Conservation (phyloP, 2,113 vertebrate species). For the Phoenicopterus ruber region DNA sequence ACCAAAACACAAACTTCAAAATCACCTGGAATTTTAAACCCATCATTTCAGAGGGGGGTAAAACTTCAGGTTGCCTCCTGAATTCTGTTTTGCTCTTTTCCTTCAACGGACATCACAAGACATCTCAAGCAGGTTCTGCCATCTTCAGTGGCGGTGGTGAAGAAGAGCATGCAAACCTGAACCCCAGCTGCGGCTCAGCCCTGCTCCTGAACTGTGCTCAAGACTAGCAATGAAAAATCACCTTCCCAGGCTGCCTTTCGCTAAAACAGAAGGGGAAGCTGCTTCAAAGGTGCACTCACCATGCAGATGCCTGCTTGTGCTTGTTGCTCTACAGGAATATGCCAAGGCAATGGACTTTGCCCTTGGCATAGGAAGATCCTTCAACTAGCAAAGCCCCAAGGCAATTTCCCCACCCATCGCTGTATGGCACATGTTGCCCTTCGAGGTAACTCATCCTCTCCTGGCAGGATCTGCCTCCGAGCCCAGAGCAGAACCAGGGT, state of each 20-base stretch:
- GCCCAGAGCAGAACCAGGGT: neutral
- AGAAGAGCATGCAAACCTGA: neutral
- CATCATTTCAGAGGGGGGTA: neutral
- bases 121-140: neutral
- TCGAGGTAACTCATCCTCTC: neutral
- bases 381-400: neutral
- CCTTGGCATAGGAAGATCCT: neutral
- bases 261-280: neutral
- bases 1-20: neutral
- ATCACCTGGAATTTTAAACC: neutral
- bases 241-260: neutral
- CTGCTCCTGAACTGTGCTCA: neutral
- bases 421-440: neutral
- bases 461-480: neutral
- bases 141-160: neutral
- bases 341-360: neutral
- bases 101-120: accelerated
- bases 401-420: neutral
- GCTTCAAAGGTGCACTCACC: neutral
- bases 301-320: neutral
- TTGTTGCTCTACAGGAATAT: neutral
- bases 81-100: neutral
- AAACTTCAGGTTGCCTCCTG: neutral
- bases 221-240: neutral
- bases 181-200: accelerated